phyloP scores from a whole-genome alignment of 1,140 invertebrate species.

The Danaus plexippus region DNA sequence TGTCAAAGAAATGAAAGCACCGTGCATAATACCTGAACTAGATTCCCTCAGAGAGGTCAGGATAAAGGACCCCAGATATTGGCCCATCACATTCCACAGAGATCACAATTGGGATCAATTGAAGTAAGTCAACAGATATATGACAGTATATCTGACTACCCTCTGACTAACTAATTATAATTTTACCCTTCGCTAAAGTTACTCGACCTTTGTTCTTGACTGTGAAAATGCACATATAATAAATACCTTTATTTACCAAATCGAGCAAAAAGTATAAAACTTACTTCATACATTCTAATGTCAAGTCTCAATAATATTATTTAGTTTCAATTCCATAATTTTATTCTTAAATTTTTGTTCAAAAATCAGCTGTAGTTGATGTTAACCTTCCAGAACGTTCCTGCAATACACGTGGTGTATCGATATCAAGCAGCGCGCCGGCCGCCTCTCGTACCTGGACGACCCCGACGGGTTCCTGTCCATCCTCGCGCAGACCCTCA shows the following conservation, averaged over 20 bases:
- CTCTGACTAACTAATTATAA: no score
- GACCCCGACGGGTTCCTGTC: constrained; percentile 91
- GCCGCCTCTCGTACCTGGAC: constrained; percentile 88
- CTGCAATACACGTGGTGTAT: constrained; percentile 80
- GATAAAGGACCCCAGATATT: constrained; percentile 88
- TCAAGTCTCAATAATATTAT: no score
- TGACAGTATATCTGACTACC: no score
- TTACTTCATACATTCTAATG: no score
- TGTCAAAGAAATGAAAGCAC: constrained; percentile 78
- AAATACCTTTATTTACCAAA: no score
- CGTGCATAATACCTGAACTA: constrained; percentile 89
- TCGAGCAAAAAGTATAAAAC: no score
- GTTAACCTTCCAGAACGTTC: constrained; percentile 72
- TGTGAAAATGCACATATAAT: no score
- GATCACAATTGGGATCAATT: constrained; percentile 88
- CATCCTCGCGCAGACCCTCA: constrained; percentile 86
- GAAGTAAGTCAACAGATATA: constrained; percentile 67
- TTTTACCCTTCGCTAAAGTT: no score
- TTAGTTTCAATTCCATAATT: neutral
- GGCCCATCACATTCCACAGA: constrained; percentile 87
- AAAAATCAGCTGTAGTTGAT: neutral
- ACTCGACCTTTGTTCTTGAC: no score
- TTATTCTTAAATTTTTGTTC: neutral
- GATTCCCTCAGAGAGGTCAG: constrained; percentile 82
- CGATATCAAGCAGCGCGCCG: constrained; percentile 90